phyloP scores from a whole-genome alignment of 2,888 invertebrate genomes.

The Agonopterix alstromeriana region DNA sequence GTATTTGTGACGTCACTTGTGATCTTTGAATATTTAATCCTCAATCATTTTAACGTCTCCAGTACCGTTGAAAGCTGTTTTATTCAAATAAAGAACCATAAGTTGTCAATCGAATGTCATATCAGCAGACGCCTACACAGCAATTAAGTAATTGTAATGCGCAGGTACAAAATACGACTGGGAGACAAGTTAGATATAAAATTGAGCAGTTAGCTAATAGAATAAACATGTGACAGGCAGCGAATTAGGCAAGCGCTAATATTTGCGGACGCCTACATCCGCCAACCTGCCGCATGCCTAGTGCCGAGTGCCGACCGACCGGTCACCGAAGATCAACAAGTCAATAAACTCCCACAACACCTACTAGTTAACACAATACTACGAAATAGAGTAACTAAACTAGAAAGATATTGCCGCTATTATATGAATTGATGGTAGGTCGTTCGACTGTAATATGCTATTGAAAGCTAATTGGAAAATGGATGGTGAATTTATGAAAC shows the following conservation, averaged over 20 bases:
- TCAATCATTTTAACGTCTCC: conserved; percentile 16
- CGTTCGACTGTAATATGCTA: too few relatives aligned
- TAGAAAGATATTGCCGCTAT: too few relatives aligned
- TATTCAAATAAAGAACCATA: conserved; percentile 24
- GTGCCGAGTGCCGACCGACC: conserved; percentile 12
- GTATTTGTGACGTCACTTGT: conserved; percentile 17
- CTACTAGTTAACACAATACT: conserved; percentile 6
- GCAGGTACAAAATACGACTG: conserved; percentile 30
- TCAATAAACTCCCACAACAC: conserved; percentile 58
- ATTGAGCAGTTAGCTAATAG: conserved; percentile 54
- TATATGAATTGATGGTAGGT: too few relatives aligned
- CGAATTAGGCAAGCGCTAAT: conserved; percentile 65
- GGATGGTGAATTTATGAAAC: too few relatives aligned
- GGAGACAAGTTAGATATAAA: conserved; percentile 40
- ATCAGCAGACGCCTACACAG: conserved; percentile 33
- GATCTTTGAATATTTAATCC: conserved; percentile 19
- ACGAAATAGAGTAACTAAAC: conserved; percentile 21
- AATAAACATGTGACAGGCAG: conserved; percentile 44
- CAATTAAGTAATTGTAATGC: conserved; percentile 36
- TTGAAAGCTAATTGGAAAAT: too few relatives aligned
- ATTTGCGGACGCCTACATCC: conserved; percentile 72
- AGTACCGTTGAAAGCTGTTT: conserved; percentile 29
- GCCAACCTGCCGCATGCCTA: conserved; percentile 53
- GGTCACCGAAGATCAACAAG: conserved; percentile 27
- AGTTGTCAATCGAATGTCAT: conserved; percentile 38